Percentiles rank a stretch among this genome's conserved stretches.
phyloP scores from a whole-genome alignment of 2,113 vertebrate genomes.

The Enhydra lutris region DNA sequence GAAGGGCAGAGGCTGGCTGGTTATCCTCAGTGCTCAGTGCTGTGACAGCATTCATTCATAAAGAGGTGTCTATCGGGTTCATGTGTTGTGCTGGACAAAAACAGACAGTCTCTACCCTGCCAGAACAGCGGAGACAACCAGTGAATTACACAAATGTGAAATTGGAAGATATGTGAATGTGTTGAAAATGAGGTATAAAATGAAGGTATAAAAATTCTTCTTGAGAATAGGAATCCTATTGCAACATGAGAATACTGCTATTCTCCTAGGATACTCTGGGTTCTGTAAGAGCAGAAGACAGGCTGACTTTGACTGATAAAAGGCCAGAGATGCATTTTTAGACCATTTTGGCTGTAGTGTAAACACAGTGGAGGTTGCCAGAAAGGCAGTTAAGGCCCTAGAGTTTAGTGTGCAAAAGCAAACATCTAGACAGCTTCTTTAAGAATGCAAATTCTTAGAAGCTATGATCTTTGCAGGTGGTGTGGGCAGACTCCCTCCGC shows the following conservation, averaged over 20 bases:
- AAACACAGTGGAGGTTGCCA: background rate
- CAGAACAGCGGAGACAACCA: background rate
- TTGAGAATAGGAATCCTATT: background rate
- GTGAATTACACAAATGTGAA: background rate
- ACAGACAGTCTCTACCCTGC: background rate
- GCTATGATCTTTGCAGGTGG: fast-evolving
- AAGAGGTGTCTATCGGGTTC: background rate
- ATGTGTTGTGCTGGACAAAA: background rate
- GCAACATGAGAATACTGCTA: background rate
- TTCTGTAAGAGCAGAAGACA: background rate
- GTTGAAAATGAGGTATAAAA: background rate
- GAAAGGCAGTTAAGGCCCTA: background rate
- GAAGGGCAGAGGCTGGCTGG: background rate
- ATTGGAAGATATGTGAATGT: background rate
- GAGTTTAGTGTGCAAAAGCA: background rate
- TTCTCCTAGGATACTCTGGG: background rate
- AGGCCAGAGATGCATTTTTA: background rate
- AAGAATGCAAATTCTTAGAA: background rate
- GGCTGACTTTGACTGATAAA: background rate
- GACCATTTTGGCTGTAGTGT: background rate
- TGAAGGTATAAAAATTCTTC: background rate
- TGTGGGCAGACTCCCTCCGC: background rate
- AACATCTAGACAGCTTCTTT: background rate
- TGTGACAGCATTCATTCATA: background rate
- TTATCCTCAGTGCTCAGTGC: background rate